These are phyloP conservation scores for Piscicola geometra DNA, from an alignment of 2,888 invertebrate genomes.

Conservation along the genomic window DNA sequence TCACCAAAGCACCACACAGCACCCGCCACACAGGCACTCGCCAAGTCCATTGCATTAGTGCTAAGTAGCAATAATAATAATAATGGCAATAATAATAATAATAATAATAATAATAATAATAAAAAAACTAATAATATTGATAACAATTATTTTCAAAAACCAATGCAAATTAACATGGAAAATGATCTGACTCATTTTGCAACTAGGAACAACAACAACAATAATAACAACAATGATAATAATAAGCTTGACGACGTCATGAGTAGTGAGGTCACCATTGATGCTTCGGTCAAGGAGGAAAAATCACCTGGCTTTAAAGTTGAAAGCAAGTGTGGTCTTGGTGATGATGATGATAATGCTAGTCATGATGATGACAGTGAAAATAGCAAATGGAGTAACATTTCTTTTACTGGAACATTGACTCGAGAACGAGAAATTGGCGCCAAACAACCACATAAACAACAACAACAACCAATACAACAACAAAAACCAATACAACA, in stretches of 20 bases:
- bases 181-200: too few relatives aligned
- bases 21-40: background rate
- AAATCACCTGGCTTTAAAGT: background rate
- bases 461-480: constrained; percentile 4
- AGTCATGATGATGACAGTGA: background rate
- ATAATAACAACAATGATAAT: too few relatives aligned
- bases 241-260: too few relatives aligned
- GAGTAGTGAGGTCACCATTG: too few relatives aligned
- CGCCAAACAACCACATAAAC: background rate
- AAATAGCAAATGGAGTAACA: too few relatives aligned
- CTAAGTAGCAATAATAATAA: background rate
- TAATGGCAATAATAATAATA: background rate
- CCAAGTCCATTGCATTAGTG: background rate
- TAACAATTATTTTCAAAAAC: too few relatives aligned
- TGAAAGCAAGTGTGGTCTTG: background rate
- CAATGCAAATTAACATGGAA: too few relatives aligned
- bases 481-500: background rate
- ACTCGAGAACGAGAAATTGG: background rate
- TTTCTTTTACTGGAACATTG: background rate
- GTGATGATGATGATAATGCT: background rate
- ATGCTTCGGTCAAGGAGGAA: too few relatives aligned
- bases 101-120: too few relatives aligned
- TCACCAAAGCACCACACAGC: constrained; percentile 80
- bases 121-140: too few relatives aligned
- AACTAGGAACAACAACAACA: too few relatives aligned